Evolutionary conservation across 2,113 vertebrate genomes (phyloP).

Genomic region (Lepisosteus oculatus): DNA sequence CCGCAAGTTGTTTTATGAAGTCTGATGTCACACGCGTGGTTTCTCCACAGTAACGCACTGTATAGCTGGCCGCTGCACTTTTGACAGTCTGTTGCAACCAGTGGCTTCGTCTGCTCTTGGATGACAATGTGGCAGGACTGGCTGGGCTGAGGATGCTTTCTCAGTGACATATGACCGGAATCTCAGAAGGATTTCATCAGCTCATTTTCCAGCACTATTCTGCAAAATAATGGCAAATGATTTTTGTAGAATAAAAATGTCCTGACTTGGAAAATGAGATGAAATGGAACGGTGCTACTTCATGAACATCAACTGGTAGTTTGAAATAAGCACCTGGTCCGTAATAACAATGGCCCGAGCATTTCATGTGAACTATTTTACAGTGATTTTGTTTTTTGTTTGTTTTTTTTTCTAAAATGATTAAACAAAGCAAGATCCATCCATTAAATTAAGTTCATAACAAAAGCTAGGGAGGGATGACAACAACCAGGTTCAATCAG

Average conservation of each 20-base stretch:
- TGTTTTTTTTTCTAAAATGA: too few species aligned
- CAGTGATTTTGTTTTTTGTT: too few species aligned
- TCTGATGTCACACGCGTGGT: conserved; percentile 1
- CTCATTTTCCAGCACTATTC: background rate
- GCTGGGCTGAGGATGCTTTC: background rate
- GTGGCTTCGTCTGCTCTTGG: background rate
- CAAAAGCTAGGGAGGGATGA: too few species aligned
- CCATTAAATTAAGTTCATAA: too few species aligned
- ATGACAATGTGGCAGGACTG: background rate
- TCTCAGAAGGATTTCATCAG: background rate
- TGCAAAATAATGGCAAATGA: background rate
- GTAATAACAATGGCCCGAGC: too few species aligned
- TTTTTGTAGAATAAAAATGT: background rate
- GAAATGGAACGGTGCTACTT: too few species aligned
- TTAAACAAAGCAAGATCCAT: too few species aligned
- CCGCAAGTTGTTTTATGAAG: conserved; percentile 9
- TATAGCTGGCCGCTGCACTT: background rate
- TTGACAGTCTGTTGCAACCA: background rate
- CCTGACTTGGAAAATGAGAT: background rate
- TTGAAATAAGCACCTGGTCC: too few species aligned
- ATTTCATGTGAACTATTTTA: too few species aligned
- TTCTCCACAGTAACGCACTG: background rate
- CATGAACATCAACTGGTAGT: too few species aligned
- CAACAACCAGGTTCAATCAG: too few species aligned
- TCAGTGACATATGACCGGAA: background rate